Base-by-base conservation (phyloP, 2,113 vertebrate genomes). In the Miniopterus natalensis region DNA sequence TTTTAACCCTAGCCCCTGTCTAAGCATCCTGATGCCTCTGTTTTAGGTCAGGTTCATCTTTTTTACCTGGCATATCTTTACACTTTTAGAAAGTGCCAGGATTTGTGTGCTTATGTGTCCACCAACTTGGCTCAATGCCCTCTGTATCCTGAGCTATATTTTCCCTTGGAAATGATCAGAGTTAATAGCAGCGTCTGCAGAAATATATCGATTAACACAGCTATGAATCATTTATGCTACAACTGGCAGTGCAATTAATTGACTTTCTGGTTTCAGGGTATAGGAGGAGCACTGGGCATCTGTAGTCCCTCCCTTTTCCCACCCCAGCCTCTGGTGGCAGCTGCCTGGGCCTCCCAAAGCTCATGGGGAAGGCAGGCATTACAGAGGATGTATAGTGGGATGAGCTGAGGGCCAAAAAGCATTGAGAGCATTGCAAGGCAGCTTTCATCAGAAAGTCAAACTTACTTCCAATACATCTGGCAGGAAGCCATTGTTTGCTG, bases 181-280 rank as follows among this genome's bases (percentile, higher is more conserved):
- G 66, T 77, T 84, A 91, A 75, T 88, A 75, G 53, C 79, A 92
- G 71, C 10, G 11, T 91, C 25, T 93, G 47, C 1, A 95, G 88
- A 92, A 84, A 57, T 27, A 10, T 92, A 90, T 9, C 80, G 79
- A 45, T 92, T 71, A 75, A 85, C 75, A 70, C 31, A 79, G 18
- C 21, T 75, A 36, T 96, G 55, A 97, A 95, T 94, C 94, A 86
- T 90, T 96, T 2, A 29, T 97, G 83, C 11, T 25, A 10, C 23
- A 80, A 65, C 83, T 29, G 79, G 36, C 45, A 84, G 45, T 25
- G 25, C n/a, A 85, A 0, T 12, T 51, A 94, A 36, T 13, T 65
- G 77, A 89, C 88, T 74, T 92, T 25, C 15, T 73, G 84, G 65
- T 61, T 86, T n/a, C 57, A 42, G 53, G 66, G 29, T 96, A 49